Conservation (phyloP, 2,797 vertebrate species). For the Hyperoplus immaculatus region DNA sequence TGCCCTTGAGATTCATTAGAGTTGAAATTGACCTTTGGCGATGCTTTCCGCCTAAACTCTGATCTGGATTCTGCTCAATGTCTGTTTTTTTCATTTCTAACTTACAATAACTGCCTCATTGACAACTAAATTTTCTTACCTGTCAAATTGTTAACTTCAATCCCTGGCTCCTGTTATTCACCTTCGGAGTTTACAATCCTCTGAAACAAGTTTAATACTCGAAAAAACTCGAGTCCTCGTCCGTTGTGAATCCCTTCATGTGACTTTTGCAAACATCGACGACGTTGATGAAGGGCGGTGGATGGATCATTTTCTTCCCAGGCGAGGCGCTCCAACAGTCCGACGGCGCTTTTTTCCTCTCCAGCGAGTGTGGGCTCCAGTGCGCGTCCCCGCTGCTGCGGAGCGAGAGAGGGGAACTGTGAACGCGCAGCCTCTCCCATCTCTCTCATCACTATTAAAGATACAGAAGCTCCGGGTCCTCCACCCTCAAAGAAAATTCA, state of each 20-base stretch:
- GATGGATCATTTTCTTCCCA: slow-evolving; percentile 83
- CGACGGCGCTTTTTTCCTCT: slow-evolving; percentile 74
- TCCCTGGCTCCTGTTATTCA: slow-evolving; percentile 47
- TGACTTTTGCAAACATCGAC: slow-evolving; percentile 64
- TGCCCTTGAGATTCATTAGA: slow-evolving; percentile 14
- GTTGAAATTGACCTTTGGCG: neutral
- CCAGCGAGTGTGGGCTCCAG: slow-evolving; percentile 63
- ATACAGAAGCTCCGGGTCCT: slow-evolving; percentile 70
- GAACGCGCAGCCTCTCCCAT: slow-evolving; percentile 90
- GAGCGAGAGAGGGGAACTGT: slow-evolving; percentile 65
- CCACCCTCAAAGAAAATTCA: slow-evolving; percentile 76
- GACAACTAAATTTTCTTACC: slow-evolving; percentile 73
- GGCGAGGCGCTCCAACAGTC: slow-evolving; percentile 71
- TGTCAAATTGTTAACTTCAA: slow-evolving; percentile 66
- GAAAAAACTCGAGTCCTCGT: slow-evolving; percentile 59
- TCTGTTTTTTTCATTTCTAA: neutral
- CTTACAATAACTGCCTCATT: neutral
- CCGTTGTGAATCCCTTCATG: slow-evolving; percentile 60
- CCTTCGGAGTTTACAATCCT: slow-evolving; percentile 64
- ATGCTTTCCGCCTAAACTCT: slow-evolving; percentile 8
- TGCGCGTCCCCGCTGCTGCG: slow-evolving; percentile 82
- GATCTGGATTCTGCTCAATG: neutral
- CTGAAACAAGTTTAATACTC: slow-evolving; percentile 69
- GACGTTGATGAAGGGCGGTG: slow-evolving; percentile 58
- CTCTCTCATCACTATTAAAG: slow-evolving; percentile 81